Evolutionary conservation across 92 coral and sea anemone genomes (phyloP).

Genomic region (Heteractis magnifica): DNA sequence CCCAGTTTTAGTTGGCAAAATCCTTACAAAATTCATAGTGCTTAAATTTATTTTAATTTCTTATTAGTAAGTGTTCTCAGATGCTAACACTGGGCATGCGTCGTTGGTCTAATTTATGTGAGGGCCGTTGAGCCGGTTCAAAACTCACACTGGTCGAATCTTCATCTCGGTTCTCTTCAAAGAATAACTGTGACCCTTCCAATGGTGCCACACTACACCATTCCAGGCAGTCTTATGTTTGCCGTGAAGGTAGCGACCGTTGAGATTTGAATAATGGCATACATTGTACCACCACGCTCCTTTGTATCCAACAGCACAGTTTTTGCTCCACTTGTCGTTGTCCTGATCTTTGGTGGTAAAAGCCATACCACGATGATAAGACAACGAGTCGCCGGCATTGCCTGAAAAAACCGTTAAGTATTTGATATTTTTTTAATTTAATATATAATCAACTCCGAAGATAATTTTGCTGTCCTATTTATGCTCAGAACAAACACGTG

Average conservation of each 20-base stretch:
- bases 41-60: too few species aligned
- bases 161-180: not conserved
- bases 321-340: slow-evolving; percentile 11
- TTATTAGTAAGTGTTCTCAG: too few species aligned
- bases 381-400: not conserved
- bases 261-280: slow-evolving; percentile 18
- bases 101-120: too few species aligned
- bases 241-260: slow-evolving; percentile 2
- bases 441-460: too few species aligned
- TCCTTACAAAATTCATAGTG: too few species aligned
- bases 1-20: too few species aligned
- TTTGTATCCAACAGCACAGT: slow-evolving; percentile 28
- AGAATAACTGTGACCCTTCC: not conserved
- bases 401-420: not conserved
- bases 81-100: too few species aligned
- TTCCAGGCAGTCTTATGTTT: not conserved
- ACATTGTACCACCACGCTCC: slow-evolving; percentile 47
- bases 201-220: not conserved
- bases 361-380: slow-evolving; percentile 8
- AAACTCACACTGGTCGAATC: not conserved
- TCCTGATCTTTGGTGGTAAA: slow-evolving; percentile 40
- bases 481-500: too few species aligned
- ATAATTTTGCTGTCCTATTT: too few species aligned
- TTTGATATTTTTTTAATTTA: too few species aligned
- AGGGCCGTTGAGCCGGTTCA: not conserved